These are phyloP conservation scores for Eupleurogrammus muticus DNA, from an alignment of 2,797 vertebrate genomes.

Conservation along the genomic window DNA sequence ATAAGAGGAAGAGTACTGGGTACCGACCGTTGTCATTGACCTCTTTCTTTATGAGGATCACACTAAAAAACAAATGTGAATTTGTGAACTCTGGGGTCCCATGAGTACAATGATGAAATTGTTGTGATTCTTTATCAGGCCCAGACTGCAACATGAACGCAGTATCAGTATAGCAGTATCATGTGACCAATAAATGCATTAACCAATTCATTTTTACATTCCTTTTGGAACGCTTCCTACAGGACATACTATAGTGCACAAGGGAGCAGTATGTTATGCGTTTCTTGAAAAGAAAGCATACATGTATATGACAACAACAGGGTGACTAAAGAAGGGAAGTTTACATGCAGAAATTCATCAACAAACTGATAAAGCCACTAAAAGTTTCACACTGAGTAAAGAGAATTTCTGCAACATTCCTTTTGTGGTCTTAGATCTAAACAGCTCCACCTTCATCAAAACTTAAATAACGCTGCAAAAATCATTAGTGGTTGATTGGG, in stretches of 20 bases:
- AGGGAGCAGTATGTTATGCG: background rate
- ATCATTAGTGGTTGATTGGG: background rate
- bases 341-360: background rate
- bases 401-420: background rate
- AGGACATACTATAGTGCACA: background rate
- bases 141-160: background rate
- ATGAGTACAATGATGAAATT: background rate
- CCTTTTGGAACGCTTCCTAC: background rate
- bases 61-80: background rate
- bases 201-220: background rate
- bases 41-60: background rate
- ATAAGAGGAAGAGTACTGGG: background rate
- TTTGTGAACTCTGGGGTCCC: background rate
- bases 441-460: background rate
- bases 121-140: background rate
- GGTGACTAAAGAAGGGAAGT: background rate
- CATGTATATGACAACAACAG: background rate
- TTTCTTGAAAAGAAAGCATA: too few species aligned
- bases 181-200: slow-evolving; percentile 5
- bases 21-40: background rate
- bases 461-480: background rate
- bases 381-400: background rate
- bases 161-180: background rate
- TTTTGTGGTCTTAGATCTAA: background rate
- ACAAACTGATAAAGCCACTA: background rate